Evolutionary conservation across 2,888 invertebrate species (phyloP).

Genomic region (Temnothorax rugatulus): DNA sequence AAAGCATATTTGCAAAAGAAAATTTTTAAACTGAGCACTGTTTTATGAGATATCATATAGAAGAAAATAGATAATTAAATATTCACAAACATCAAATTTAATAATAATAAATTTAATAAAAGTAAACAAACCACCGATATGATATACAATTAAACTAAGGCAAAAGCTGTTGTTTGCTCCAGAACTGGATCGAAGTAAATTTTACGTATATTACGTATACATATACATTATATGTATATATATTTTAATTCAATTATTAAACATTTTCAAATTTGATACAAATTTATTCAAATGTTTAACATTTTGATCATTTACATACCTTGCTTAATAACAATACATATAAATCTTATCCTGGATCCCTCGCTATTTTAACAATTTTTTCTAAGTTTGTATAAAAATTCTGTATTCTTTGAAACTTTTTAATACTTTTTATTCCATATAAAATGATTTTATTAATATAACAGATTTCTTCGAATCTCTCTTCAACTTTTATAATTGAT

Average conservation of each 20-base stretch:
- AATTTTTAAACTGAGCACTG: neutral
- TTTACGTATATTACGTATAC: neutral
- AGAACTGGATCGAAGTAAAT: neutral
- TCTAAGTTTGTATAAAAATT: neutral
- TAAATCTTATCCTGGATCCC: neutral
- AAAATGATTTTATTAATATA: neutral
- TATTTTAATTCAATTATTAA: neutral
- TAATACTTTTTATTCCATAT: neutral
- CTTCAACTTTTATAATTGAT: constrained; percentile 29
- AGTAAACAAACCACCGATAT: too few species aligned
- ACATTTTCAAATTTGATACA: neutral
- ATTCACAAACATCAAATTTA: neutral
- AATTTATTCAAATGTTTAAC: neutral
- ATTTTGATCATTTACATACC: neutral
- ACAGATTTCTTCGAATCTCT: neutral
- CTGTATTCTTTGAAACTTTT: neutral
- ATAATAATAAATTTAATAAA: too few species aligned
- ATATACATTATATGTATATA: neutral
- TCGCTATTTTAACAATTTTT: neutral
- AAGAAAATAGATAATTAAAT: neutral
- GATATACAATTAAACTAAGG: too few species aligned
- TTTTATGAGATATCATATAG: neutral
- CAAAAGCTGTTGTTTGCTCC: too few species aligned
- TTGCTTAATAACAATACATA: neutral
- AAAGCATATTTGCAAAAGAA: neutral